These are phyloP conservation scores for Pentalonia nigronervosa DNA, from an alignment of 1,140 invertebrate genomes.

Conservation along the genomic window DNA sequence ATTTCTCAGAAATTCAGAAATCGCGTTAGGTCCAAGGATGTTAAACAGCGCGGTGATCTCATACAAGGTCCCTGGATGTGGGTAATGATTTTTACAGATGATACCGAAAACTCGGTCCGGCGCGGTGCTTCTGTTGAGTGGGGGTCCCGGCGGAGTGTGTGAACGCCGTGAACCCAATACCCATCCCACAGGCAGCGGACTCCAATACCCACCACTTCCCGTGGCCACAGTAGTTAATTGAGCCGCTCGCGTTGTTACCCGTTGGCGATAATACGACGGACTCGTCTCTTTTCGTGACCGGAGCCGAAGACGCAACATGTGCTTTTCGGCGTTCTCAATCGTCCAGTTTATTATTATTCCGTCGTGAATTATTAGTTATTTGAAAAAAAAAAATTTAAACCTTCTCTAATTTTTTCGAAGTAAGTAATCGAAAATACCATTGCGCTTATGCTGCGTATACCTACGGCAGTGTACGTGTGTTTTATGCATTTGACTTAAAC, in stretches of 20 bases:
- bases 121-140: not conserved
- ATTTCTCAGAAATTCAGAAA: too few relatives aligned
- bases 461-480: not conserved
- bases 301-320: slow-evolving; percentile 41
- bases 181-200: not conserved
- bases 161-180: not conserved
- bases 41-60: not conserved
- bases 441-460: not conserved
- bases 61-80: slow-evolving; percentile 36
- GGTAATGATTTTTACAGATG: slow-evolving; percentile 56
- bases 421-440: not conserved
- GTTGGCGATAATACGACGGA: not conserved
- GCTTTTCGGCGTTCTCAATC: not conserved
- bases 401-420: not conserved
- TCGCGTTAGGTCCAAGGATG: not conserved
- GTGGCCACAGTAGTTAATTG: not conserved
- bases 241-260: not conserved
- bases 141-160: not conserved
- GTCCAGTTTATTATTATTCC: not conserved
- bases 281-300: not conserved
- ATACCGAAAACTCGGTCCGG: not conserved
- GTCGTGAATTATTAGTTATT: not conserved
- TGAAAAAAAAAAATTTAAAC: not conserved
- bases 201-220: too few relatives aligned
- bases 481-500: not conserved